Conservation (phyloP, 2,113 vertebrate genomes). For the Pluvianellus socialis region DNA sequence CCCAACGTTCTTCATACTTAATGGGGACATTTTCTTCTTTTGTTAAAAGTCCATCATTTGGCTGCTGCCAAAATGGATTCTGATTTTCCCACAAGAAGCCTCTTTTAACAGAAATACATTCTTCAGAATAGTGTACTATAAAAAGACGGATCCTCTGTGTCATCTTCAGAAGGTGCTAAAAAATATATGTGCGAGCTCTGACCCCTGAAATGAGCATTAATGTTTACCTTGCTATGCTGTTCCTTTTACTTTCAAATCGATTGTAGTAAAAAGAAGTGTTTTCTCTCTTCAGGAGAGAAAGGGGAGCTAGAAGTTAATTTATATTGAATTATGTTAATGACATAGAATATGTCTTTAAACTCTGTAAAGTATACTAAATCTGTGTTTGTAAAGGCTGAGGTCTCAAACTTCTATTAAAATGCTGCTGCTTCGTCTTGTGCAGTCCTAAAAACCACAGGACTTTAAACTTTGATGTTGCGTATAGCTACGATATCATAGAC, state of each 20-base stretch:
- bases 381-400: not conserved
- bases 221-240: not conserved
- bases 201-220: not conserved
- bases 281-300: slow-evolving; percentile 11
- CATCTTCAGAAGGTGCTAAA: not conserved
- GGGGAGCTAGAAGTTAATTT: not conserved
- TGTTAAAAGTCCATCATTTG: not conserved
- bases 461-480: not conserved
- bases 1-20: accelerated
- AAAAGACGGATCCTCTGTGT: not conserved
- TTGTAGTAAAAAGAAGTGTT: not conserved
- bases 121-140: not conserved
- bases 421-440: not conserved
- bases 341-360: slow-evolving; percentile 12
- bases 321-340: not conserved
- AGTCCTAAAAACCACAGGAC: not conserved
- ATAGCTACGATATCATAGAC: not conserved
- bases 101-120: not conserved
- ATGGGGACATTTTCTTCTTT: accelerated
- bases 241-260: not conserved
- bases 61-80: not conserved
- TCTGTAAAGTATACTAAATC: not conserved
- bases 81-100: accelerated
- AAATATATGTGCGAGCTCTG: not conserved
- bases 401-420: not conserved